phyloP scores from a whole-genome alignment of 2,113 vertebrate species.

The Mastomys natalensis region DNA sequence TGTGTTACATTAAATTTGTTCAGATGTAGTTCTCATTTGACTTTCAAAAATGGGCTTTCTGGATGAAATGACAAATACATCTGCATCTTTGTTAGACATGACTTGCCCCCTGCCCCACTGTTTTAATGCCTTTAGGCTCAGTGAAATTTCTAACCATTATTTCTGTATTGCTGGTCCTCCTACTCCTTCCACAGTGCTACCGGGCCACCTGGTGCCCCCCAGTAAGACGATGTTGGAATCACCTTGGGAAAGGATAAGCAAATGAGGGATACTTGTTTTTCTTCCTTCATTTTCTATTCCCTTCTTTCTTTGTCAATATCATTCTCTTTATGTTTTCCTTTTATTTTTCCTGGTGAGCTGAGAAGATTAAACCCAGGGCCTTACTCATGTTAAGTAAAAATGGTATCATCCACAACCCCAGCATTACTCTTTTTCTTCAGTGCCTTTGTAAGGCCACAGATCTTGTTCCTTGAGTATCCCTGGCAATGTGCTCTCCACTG shows the following conservation, averaged over 20 bases:
- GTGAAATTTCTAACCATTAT: conserved; percentile 9
- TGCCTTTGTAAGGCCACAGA: not conserved
- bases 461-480: not conserved
- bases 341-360: not conserved
- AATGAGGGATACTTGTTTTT: not conserved
- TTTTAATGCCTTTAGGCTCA: not conserved
- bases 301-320: not conserved
- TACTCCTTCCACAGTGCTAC: not conserved
- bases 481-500: not conserved
- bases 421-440: not conserved
- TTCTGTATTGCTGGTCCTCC: not conserved
- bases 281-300: not conserved
- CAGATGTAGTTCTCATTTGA: conserved; percentile 18
- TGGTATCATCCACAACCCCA: not conserved
- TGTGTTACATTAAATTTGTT: conserved; percentile 28
- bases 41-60: conserved; percentile 38
- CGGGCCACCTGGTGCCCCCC: not conserved
- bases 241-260: not conserved
- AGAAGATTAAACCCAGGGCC: not conserved
- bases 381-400: not conserved
- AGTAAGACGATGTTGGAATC: not conserved
- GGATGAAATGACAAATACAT: not conserved
- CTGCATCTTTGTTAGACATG: conserved; percentile 21
- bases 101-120: not conserved
- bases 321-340: not conserved